Base-by-base conservation (phyloP, 2,888 invertebrate genomes). In the Syrphus vitripennis region DNA sequence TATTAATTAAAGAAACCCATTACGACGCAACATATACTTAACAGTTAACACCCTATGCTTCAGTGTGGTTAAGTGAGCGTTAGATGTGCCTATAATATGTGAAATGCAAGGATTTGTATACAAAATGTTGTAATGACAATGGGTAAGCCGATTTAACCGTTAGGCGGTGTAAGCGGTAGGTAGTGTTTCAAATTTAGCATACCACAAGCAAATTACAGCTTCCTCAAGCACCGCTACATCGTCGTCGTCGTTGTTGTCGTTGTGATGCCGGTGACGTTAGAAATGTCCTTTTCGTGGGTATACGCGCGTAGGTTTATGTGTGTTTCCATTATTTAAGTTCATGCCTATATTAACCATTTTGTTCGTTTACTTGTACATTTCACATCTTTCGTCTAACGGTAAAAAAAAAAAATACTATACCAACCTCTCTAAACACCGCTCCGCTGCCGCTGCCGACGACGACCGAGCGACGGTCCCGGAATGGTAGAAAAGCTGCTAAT, bases 401-500 rank as follows among this genome's bases (percentile, higher is more conserved):
- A 75, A 71, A 65, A 45, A n/a, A n/a, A n/a, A n/a, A n/a, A n/a
- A n/a, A n/a, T n/a, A n/a, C n/a, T n/a, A 2, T 19, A 42, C 2
- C 3, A 3, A 12, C 12, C 21, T 9, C 12, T 34, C 34, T 34
- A 34, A 0, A 2, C 48, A 21, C 3, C 45, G 45, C 10, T 9
- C 9, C 42, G 4, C 9, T 14, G 7, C 9, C 3, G n/a, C n/a
- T 1, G 4, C 4, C 40, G 40, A n/a, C 40, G 14, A 40, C 40
- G 7, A 16, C 45, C 24, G 21, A 2, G 21, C 21, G 21, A 59
- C 42, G 42, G 42, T 53, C 45, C 34, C 10, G 45, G 55, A 45
- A 76, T 55, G 53, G 53, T 87, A 88, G 89, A 87, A 89, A 90
- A 90, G 89, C 90, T 90, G 90, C 91, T 91, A 90, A 91, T 91